Evolutionary conservation across 2,797 vertebrate species (phyloP).

Genomic region (Coluber constrictor): DNA sequence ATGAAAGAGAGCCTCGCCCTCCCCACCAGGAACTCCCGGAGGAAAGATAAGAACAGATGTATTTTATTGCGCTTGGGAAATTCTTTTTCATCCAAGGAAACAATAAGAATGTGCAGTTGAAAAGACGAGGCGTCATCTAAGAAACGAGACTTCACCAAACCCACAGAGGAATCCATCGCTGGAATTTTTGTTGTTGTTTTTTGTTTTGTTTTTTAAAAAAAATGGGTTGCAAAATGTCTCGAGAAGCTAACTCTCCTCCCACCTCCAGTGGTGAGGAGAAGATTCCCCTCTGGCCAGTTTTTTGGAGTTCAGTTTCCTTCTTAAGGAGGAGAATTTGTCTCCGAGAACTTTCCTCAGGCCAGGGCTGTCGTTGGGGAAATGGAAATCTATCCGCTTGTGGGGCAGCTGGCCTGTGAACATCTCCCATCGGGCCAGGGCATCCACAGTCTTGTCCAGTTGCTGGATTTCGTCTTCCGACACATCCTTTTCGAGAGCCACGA

Average conservation of each 20-base stretch:
- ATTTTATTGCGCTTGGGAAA: constrained; percentile 50
- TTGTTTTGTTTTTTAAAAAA: background rate
- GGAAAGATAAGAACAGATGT: background rate
- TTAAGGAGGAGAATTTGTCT: constrained; percentile 68
- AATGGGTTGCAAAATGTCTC: background rate
- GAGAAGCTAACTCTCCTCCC: constrained; percentile 57
- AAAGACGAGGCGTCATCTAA: constrained; percentile 1
- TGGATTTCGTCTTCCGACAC: constrained; percentile 67
- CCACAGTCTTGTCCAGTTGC: constrained; percentile 62
- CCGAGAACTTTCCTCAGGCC: constrained; percentile 67
- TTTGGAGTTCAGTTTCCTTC: constrained; percentile 64
- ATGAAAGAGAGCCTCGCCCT: background rate
- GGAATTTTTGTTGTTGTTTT: too few relatives aligned
- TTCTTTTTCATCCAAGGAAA: constrained; percentile 26
- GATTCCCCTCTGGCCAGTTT: constrained; percentile 59
- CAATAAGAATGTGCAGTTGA: background rate
- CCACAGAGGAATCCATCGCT: background rate
- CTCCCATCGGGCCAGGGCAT: constrained; percentile 64
- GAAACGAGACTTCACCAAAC: background rate
- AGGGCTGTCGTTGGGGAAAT: constrained; percentile 41
- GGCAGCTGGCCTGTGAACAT: constrained; percentile 70
- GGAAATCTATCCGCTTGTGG: constrained; percentile 46
- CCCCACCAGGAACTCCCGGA: background rate
- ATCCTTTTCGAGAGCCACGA: constrained; percentile 62
- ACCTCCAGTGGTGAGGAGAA: constrained; percentile 47